A percentile compares a stretch with the other conserved stretches of the same genome.
Evolutionary conservation across 2,113 vertebrate genomes (phyloP).

Genomic region (Lucifuga dentata): DNA sequence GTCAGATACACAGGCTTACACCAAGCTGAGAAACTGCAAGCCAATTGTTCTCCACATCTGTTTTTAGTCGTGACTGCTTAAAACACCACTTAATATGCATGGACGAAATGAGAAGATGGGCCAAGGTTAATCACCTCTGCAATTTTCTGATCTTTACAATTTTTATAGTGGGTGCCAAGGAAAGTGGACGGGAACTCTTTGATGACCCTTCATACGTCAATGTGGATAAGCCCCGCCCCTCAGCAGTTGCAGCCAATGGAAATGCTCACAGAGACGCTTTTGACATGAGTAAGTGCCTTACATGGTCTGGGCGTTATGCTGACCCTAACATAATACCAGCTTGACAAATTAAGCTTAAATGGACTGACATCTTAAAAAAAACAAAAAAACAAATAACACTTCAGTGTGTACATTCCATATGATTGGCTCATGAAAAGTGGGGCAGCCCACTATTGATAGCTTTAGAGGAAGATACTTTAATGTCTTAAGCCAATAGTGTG

Average conservation of each 20-base stretch:
- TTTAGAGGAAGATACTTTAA: conserved; percentile 48
- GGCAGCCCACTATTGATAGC: conserved; percentile 39
- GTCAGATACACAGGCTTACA: not conserved
- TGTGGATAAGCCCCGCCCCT: conserved; percentile 90
- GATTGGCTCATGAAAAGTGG: conserved; percentile 43
- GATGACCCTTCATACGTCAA: conserved; percentile 98
- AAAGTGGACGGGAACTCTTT: conserved; percentile 84
- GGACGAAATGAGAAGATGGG: not conserved
- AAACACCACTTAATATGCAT: not conserved
- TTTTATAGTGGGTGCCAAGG: conserved; percentile 75
- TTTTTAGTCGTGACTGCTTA: not conserved
- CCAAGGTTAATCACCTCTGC: not conserved
- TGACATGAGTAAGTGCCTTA: conserved; percentile 91
- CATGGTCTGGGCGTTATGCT: not conserved
- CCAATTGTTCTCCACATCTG: not conserved
- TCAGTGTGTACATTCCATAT: conserved; percentile 35
- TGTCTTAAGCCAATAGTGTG: too few relatives aligned
- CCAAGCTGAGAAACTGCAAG: not conserved
- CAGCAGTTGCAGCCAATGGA: conserved; percentile 83
- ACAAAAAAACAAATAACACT: too few relatives aligned
- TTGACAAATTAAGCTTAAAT: not conserved
- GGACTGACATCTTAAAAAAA: not conserved
- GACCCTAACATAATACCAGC: too few relatives aligned
- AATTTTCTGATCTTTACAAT: conserved; percentile 5
- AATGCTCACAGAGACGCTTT: conserved; percentile 91